Conservation (phyloP, 2,888 invertebrate genomes). For the Prosopocoilus inquinatus region DNA sequence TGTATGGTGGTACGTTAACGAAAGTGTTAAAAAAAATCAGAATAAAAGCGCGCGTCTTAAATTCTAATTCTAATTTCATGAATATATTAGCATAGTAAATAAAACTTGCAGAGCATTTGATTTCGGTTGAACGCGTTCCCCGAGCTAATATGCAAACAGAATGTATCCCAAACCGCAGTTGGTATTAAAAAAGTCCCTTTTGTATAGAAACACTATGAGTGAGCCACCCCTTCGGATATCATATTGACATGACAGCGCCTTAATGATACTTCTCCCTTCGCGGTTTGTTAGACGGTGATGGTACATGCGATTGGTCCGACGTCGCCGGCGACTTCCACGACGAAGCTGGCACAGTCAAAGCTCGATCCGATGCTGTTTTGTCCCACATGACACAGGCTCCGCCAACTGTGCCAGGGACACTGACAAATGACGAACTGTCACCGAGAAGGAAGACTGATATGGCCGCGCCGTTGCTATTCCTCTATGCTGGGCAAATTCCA, state of each 20-base stretch:
- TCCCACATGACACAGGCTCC: slow-evolving; percentile 52
- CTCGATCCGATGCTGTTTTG: slow-evolving; percentile 50
- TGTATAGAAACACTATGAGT: slow-evolving; percentile 45
- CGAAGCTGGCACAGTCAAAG: slow-evolving; percentile 42
- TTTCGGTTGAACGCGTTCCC: slow-evolving; percentile 45
- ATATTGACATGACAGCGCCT: slow-evolving; percentile 54
- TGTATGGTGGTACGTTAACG: background rate
- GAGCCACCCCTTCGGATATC: slow-evolving; percentile 51
- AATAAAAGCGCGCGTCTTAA: slow-evolving; percentile 29
- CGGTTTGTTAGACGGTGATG: slow-evolving; percentile 43
- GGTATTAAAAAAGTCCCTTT: slow-evolving; percentile 43
- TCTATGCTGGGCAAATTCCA: slow-evolving; percentile 47
- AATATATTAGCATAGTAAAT: slow-evolving; percentile 49
- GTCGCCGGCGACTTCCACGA: slow-evolving; percentile 8
- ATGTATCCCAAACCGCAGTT: slow-evolving; percentile 48
- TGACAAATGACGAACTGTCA: slow-evolving; percentile 57
- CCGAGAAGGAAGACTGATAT: slow-evolving; percentile 56
- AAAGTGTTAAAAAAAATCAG: slow-evolving; percentile 10
- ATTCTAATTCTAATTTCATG: slow-evolving; percentile 48
- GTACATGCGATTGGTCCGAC: slow-evolving; percentile 21
- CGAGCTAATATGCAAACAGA: slow-evolving; percentile 49
- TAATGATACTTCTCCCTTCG: slow-evolving; percentile 52
- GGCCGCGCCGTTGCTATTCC: slow-evolving; percentile 50
- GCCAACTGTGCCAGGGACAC: slow-evolving; percentile 54
- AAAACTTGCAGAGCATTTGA: slow-evolving; percentile 46